Percentiles rank a stretch among this genome's conserved stretches.
These are phyloP conservation scores for Caenorhabditis tropicalis DNA, from an alignment of 1,140 invertebrate genomes.

Conservation along the genomic window DNA sequence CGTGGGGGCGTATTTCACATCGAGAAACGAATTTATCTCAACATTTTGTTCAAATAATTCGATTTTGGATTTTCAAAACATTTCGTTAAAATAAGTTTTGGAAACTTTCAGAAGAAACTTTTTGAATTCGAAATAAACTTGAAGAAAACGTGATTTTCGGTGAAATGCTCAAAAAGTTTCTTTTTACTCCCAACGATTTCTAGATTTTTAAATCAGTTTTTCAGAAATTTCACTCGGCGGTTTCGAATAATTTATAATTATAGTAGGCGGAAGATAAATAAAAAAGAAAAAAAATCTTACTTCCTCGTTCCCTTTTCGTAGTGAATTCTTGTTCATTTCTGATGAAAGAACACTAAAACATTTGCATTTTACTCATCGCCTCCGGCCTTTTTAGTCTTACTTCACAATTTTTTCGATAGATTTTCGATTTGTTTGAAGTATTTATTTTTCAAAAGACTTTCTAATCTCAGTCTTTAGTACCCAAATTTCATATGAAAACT, in stretches of 20 bases:
- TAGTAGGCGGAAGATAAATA: background rate
- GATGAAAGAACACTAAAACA: background rate
- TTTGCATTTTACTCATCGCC: background rate
- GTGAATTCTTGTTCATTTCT: background rate
- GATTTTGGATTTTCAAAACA: no score
- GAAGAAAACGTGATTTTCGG: background rate
- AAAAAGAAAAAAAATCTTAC: background rate
- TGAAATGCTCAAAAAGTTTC: background rate
- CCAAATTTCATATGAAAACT: no score
- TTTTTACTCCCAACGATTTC: background rate
- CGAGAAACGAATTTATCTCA: no score
- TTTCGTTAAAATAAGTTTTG: no score
- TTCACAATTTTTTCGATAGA: background rate
- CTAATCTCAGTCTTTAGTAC: no score
- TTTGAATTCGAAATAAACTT: background rate
- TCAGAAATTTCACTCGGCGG: no score
- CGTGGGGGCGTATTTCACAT: no score
- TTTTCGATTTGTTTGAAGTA: background rate
- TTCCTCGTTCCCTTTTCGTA: background rate
- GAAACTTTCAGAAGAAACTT: no score
- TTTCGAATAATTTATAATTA: conserved; percentile 4
- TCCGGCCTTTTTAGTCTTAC: background rate
- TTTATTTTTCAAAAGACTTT: no score
- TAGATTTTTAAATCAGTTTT: background rate
- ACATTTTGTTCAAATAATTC: no score